Percentiles rank a stretch among this genome's conserved stretches.
These are phyloP conservation scores for Aphis craccivora DNA, from an alignment of 1,140 invertebrate species.

Conservation along the genomic window DNA sequence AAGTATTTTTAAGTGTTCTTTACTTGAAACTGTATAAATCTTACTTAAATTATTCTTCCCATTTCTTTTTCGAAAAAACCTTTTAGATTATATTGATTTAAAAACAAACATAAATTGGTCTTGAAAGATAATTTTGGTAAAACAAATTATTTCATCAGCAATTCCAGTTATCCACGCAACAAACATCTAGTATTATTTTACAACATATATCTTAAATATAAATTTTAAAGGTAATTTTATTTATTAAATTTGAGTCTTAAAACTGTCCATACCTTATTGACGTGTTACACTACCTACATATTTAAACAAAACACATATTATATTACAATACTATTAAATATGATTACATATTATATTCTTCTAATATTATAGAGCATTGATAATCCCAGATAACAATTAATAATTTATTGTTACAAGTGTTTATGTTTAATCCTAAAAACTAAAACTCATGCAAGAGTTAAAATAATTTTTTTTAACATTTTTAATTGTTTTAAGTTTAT, in stretches of 20 bases:
- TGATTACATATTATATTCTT: too few species aligned
- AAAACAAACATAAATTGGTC: constrained; percentile 6
- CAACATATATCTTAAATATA: background rate
- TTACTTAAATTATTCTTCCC: background rate
- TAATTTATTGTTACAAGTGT: too few species aligned
- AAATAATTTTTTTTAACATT: too few species aligned
- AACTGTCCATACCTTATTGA: background rate
- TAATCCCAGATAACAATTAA: too few species aligned
- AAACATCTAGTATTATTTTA: background rate
- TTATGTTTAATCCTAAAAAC: too few species aligned
- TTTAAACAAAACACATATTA: background rate
- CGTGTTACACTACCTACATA: background rate
- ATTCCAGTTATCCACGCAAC: background rate
- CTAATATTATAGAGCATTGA: too few species aligned
- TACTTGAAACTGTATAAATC: background rate
- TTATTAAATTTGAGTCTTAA: background rate
- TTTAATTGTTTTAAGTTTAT: too few species aligned
- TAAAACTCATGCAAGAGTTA: too few species aligned
- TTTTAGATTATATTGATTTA: background rate
- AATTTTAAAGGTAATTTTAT: background rate
- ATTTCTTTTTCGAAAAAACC: background rate
- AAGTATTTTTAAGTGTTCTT: background rate
- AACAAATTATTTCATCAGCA: background rate
- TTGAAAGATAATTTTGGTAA: background rate
- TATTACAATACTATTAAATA: background rate